Base-by-base conservation (phyloP, 2,113 vertebrate genomes). In the Stomatorhinus ivindoensis region DNA sequence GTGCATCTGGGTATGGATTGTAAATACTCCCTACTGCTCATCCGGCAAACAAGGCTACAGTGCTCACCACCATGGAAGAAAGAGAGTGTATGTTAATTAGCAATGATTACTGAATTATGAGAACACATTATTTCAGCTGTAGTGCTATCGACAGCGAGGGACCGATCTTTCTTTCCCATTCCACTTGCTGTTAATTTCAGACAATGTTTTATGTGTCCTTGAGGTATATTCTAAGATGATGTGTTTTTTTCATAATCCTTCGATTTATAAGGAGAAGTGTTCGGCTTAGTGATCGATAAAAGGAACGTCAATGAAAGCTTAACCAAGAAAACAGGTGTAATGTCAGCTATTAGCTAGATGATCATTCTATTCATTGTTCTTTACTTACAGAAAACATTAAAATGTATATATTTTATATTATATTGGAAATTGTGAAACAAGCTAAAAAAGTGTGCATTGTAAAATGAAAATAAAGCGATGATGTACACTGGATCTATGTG, bases 121-220 rank as follows among this genome's bases (percentile, higher is more conserved):
- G 73, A 80, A 80, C 73, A 80, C 35, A 42, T 80, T 80, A 69
- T 69, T 69, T 82, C 76, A 82, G 82, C 44, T 84, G 44, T 84
- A 84, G n/a, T 84, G 10, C 21, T 84, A 42, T 84, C 35, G 69
- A 39, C 73, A 80, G 35, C 5, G 9, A 42, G 31, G 35, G 42
- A 46, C 19, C 8, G 19, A 46, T 47, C 21, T 44, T 24, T 10
- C 39, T 24, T 11, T 47, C 19, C 47, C 82, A 84, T 42, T 15
- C 82, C 9, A 47, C 9, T 44, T 84, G 82, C 19, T 46, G 21
- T 84, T 84, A 47, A 24, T 84, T 84, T 84, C 44, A n/a, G 44
- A 84, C 82, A 24, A 17, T 84, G 1, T 27, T 47, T 44, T 84
- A 47, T 46, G 39, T 46, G 39, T n/a, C 42, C 17, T 47, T 21